Percentiles rank a stretch among this genome's conserved stretches.
Evolutionary conservation across 2,797 vertebrate species (phyloP).

Genomic region (Darevskia nairensis): DNA sequence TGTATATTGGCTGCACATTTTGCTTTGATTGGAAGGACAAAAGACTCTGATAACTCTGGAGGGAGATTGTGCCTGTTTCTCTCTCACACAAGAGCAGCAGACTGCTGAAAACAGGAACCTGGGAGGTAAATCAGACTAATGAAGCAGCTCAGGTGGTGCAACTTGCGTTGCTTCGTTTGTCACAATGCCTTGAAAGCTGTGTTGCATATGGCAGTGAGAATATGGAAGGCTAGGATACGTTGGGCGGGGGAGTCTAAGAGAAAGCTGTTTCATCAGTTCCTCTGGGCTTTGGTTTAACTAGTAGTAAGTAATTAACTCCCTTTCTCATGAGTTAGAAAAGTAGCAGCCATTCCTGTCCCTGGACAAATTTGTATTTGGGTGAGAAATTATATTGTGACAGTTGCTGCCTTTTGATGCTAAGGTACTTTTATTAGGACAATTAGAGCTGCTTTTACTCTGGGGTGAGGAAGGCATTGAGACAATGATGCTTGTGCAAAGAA

Average conservation of each 20-base stretch:
- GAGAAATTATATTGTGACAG: constrained; percentile 73
- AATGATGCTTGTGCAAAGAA: constrained; percentile 49
- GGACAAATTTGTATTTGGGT: constrained; percentile 65
- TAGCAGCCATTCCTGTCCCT: constrained; percentile 63
- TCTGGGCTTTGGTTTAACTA: constrained; percentile 53
- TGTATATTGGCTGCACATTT: not conserved
- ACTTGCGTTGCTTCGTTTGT: constrained; percentile 59
- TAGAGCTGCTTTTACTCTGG: constrained; percentile 67
- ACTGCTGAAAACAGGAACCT: constrained; percentile 65
- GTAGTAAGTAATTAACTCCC: constrained; percentile 61
- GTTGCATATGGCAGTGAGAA: constrained; percentile 39
- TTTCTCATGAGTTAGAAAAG: constrained; percentile 35
- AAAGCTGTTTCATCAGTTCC: constrained; percentile 57
- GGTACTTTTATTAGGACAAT: constrained; percentile 72
- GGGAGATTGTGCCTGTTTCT: constrained; percentile 50
- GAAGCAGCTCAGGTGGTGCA: constrained; percentile 65
- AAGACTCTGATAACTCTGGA: constrained; percentile 20
- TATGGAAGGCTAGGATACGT: constrained; percentile 59
- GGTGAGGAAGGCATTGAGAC: constrained; percentile 60
- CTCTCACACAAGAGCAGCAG: constrained; percentile 63
- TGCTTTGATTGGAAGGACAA: constrained; percentile 57
- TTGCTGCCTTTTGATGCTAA: constrained; percentile 61
- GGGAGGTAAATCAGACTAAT: constrained; percentile 75
- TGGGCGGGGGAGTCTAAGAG: constrained; percentile 50
- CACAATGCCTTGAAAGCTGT: constrained; percentile 70